phyloP scores from a whole-genome alignment of 2,113 vertebrate species.

The Hypomesus transpacificus region DNA sequence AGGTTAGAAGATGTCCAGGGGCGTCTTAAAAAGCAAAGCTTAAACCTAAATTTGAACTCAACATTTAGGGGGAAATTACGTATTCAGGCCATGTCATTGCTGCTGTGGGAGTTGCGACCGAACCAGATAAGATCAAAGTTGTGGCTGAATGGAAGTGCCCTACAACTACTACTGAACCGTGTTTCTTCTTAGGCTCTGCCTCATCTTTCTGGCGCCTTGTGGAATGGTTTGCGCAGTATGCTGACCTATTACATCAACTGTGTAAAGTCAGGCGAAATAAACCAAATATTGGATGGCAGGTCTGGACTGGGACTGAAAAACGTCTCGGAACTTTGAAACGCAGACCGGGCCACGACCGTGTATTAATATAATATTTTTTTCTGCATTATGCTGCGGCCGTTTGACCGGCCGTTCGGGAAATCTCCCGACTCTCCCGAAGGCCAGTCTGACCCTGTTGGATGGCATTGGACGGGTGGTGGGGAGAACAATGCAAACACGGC shows the following conservation, averaged over 20 bases:
- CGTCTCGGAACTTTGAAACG: not conserved
- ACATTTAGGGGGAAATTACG: too few species aligned
- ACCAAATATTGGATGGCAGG: not conserved
- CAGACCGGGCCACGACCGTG: too few species aligned
- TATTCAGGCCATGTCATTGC: too few species aligned
- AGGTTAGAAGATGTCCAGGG: not conserved
- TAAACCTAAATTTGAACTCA: not conserved
- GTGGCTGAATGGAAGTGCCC: constrained; percentile 14
- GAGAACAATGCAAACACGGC: not conserved
- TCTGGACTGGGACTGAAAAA: too few species aligned
- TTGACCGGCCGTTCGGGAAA: too few species aligned
- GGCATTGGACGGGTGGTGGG: not conserved
- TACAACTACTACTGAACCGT: not conserved
- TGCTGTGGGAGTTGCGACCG: not conserved
- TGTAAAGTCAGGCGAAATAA: not conserved
- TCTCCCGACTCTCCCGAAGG: too few species aligned
- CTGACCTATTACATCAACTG: not conserved
- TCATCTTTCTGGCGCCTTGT: constrained; percentile 7
- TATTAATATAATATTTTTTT: too few species aligned
- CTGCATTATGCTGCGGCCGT: too few species aligned
- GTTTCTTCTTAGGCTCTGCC: constrained; percentile 7
- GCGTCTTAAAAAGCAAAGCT: not conserved
- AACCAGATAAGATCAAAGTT: not conserved
- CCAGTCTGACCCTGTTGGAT: too few species aligned
- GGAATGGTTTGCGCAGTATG: not conserved